A percentile compares a stretch with the other conserved stretches of the same genome.
Conservation (phyloP, 2,888 invertebrate species). For the Pyrochroa serraticornis region DNA sequence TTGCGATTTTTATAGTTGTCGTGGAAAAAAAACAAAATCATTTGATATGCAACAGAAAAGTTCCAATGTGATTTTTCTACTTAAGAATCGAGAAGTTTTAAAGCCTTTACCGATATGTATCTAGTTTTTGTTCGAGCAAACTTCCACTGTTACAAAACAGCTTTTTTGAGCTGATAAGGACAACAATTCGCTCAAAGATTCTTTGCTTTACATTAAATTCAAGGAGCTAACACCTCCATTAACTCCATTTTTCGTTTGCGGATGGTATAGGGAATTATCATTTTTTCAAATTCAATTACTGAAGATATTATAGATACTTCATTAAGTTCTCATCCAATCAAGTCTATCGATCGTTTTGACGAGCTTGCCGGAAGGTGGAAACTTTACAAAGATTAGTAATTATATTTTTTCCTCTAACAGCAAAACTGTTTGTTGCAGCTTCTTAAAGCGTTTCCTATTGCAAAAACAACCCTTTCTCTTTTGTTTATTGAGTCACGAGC, state of each 20-base stretch:
- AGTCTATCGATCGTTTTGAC: background rate
- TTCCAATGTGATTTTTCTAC: conserved; percentile 30
- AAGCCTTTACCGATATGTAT: conserved; percentile 34
- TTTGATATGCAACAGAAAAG: conserved; percentile 30
- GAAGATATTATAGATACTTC: conserved; percentile 22
- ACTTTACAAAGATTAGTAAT: conserved; percentile 22
- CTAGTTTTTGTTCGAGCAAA: conserved; percentile 30
- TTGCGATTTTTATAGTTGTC: conserved; percentile 13
- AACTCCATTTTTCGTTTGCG: conserved; percentile 6
- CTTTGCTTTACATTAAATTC: conserved; percentile 27
- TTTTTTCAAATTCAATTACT: conserved; percentile 17
- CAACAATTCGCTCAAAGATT: conserved; percentile 21
- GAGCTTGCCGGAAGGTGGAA: conserved; percentile 12
- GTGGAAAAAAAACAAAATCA: conserved; percentile 22
- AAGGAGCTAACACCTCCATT: conserved; percentile 13
- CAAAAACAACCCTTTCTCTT: background rate
- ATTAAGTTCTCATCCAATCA: conserved; percentile 24
- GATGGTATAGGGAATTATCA: conserved; percentile 9
- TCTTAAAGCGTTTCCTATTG: no score
- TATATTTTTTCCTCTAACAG: conserved; percentile 19
- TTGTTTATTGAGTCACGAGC: conserved; percentile 3
- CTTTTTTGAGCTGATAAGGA: conserved; percentile 28
- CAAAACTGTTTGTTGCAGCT: conserved; percentile 5
- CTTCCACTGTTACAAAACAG: conserved; percentile 24
- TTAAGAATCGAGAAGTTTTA: conserved; percentile 31